Base-by-base conservation (phyloP, 2,888 invertebrate genomes). In the Troilus luridus region DNA sequence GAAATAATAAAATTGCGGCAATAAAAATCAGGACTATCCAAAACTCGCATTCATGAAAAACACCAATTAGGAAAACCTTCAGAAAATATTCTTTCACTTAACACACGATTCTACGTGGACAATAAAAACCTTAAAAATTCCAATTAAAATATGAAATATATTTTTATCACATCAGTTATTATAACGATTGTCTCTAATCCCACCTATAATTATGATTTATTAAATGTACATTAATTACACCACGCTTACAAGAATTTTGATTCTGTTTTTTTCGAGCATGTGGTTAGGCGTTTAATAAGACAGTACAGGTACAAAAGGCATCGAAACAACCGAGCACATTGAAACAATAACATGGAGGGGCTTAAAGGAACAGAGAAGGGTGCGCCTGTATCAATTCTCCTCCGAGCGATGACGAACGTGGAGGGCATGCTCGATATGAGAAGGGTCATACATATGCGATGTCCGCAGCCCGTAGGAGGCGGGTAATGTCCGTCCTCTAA, bases 341-440 rank as follows among this genome's bases (percentile, higher is more conserved):
- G 72, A 77, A 77, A 77, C 72, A 77, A 77, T 77, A 41, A 77
- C 27, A 77, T 17, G 1, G 27, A 77, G 19, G 27, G 41, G 17
- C 8, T 77, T 5, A 77, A 0, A 6, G 21, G 8, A 27, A 0
- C 6, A 77, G 72, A 27, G 21, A 77, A 77, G 72, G 72, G 72
- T 77, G 41, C 56, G 85, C n/a, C 85, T 11, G 56, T 85, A 85
- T 85, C 54, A 85, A 85, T 58, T 85, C 56, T 56, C 56, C 56
- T 58, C 85, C 54, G n/a, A 85, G n/a, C 56, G 54, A 85, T 21
- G 2, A 85, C 21, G 56, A 12, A 85, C 85, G 85, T 85, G 85
- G n/a, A n/a, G 56, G n/a, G 85, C 12, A 41, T 85, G 5, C 85
- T 58, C 10, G 85, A 58, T 85, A 85, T 24, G 11, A 41, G 56